Evolutionary conservation across 2,113 vertebrate species (phyloP), one percentile per base, ranked within the genome.

Genomic region (Phodopus roborovskii): DNA sequence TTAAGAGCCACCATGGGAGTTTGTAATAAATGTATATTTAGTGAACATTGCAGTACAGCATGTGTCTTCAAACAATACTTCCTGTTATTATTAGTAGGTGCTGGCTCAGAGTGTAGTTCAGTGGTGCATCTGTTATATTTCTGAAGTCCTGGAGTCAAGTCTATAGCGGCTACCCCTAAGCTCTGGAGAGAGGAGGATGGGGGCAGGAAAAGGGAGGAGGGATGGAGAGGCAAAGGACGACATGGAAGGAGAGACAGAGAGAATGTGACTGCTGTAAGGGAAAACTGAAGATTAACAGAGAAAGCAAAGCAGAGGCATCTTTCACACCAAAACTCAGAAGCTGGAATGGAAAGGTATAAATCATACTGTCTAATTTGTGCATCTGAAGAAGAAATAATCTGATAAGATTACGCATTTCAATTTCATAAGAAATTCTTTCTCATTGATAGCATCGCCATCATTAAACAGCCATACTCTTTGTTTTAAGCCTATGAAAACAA

Each of bases 401-500:
- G 64, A 19, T 94, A 92, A 88, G 75, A 95, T 79, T 87, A 85
- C 13, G 77, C 30, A 74, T 94, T 50, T 86, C 77, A 92, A 62
- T 58, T 90, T 68, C 94, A 12, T 66, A 93, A 92, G 7, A 94
- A 91, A 82, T 73, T 58, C 12, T 88, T 93, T 86, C 64, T 92
- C 73, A 84, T 95, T 98, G 97, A 97, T 85, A 48, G 98, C 94
- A 98, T 83, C 53, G 88, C 68, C 93, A 96, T 93, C 96, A 97
- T 97, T 98, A 97, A 98, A 96, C 26, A 97, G 96, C 82, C 95
- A 77, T 2, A 4, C 26, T 92, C 93, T 68, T 94, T 97, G 95
- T 98, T 77, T 97, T 97, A 94, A 94, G 17, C 30, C 87, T 91
- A 97, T 97, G 95, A 98, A 97, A 94, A 97, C 78, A 74, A 92